Percentiles rank a stretch among this genome's conserved stretches.
Conservation (phyloP, 30 jellyfish, hydroid and myxozoan genomes). For the Cassiopea xamachana region DNA sequence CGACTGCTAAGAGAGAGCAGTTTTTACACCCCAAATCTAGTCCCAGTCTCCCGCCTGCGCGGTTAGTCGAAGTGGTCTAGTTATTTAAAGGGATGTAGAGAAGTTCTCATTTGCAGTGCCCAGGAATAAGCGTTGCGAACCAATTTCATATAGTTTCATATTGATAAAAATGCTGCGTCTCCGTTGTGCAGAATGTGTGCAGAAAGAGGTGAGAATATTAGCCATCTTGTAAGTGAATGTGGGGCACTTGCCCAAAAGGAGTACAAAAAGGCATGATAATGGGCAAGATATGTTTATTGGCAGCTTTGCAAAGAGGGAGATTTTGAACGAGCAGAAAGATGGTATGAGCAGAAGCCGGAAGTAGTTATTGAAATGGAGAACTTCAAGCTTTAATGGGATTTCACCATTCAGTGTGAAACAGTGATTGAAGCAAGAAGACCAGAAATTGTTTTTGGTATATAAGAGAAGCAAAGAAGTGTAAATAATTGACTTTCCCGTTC, state of each 20-base stretch:
- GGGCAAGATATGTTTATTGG: no score
- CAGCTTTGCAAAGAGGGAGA: not conserved
- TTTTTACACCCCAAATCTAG: no score
- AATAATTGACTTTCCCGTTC: not conserved
- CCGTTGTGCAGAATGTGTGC: not conserved
- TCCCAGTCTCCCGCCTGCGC: no score
- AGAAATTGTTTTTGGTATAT: not conserved
- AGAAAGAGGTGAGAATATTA: no score
- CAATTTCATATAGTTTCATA: not conserved
- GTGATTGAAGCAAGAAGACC: not conserved
- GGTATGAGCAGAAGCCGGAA: not conserved
- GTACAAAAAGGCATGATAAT: no score
- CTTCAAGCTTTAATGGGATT: not conserved
- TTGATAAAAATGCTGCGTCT: not conserved
- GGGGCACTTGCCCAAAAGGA: no score
- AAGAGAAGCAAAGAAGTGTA: not conserved
- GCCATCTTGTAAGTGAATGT: no score
- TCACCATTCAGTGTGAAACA: no score
- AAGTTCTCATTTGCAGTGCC: not conserved
- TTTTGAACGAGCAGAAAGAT: not conserved
- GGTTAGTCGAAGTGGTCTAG: no score
- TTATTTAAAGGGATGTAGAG: no score
- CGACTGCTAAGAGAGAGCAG: no score
- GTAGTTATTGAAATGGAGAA: not conserved
- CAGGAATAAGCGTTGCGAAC: constrained; percentile 3